These are phyloP conservation scores for Latrodectus geometricus DNA, from an alignment of 1,140 invertebrate genomes.

Conservation along the genomic window DNA sequence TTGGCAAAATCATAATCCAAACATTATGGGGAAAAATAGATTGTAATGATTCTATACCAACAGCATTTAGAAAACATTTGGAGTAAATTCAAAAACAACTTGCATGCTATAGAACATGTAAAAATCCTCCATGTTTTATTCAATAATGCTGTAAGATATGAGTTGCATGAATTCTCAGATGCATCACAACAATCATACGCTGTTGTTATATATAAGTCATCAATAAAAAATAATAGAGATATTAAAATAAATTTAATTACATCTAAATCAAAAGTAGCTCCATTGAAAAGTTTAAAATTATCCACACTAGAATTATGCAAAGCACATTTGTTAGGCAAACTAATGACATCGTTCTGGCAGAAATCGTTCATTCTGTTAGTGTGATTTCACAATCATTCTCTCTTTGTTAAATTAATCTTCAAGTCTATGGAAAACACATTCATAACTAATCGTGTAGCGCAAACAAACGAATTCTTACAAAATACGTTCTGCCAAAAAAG, in stretches of 20 bases:
- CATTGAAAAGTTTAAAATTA: slow-evolving; percentile 66
- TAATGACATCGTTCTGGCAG: neutral
- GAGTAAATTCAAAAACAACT: slow-evolving; percentile 67
- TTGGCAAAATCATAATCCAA: slow-evolving; percentile 65
- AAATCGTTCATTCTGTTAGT: neutral
- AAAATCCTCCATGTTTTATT: neutral
- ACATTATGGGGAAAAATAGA: neutral
- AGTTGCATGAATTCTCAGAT: slow-evolving; percentile 67
- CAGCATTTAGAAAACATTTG: slow-evolving; percentile 64
- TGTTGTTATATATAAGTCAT: slow-evolving; percentile 5
- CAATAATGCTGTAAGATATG: slow-evolving; percentile 66
- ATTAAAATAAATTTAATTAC: slow-evolving; percentile 4
- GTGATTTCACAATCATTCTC: slow-evolving; percentile 67
- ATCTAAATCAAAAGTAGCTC: slow-evolving; percentile 63
- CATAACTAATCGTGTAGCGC: neutral
- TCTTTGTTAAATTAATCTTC: slow-evolving; percentile 66
- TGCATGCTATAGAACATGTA: neutral
- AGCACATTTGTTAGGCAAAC: slow-evolving; percentile 16
- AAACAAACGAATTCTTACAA: neutral
- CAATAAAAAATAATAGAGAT: neutral
- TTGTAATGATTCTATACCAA: slow-evolving; percentile 63
- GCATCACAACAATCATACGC: slow-evolving; percentile 67
- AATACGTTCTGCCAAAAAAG: neutral
- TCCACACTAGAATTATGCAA: slow-evolving; percentile 61
- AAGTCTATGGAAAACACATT: slow-evolving; percentile 56